Evolutionary conservation across 2,888 invertebrate genomes (phyloP), one percentile per base, ranked within the genome.

Genomic region (Habroteleia sp.): DNA sequence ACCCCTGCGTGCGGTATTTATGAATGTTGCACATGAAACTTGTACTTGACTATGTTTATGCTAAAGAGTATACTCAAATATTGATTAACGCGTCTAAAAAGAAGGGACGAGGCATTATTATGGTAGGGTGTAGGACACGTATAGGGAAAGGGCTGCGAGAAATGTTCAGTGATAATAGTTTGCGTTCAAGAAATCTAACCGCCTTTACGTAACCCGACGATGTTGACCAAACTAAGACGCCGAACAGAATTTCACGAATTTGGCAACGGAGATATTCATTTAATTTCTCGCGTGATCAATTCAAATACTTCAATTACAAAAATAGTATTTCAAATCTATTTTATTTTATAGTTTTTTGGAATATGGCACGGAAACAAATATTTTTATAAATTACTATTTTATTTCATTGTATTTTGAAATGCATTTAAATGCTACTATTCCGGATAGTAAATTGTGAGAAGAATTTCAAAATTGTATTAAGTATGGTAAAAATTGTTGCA

Each of bases 51-150:
- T 37, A 25, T 71, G 63, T 63, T 54, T 71, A 63, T 63, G 41
- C 39, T 46, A 54, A 62, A 71, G 63, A 63, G 71, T 56, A 71
- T 63, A 56, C 63, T 72, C 56, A 63, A 72, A 72, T 72, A 72
- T 72, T 72, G 62, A 63, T 72, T 72, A 72, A 63, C 71, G 63
- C 56, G 60, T 62, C 56, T 71, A 56, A 37, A 63, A 52, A 52
- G 71, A 56, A 71, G 62, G 71, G 54, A 63, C 46, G 60, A 60
- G 27, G 54, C 54, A 54, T 62, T 52, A 62, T 71, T 71, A 33
- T 54, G 16, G 23, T 25, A 56, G 44, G 41, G 46, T 44, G 62
- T 48, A 41, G 33, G 42, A 63, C 50, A 56, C 46, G 48, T 42
- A 48, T 42, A 35, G 63, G 16, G 48, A 71, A 72, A 63, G 63